phyloP scores from a whole-genome alignment of 2,113 vertebrate genomes.

The Mirounga angustirostris region DNA sequence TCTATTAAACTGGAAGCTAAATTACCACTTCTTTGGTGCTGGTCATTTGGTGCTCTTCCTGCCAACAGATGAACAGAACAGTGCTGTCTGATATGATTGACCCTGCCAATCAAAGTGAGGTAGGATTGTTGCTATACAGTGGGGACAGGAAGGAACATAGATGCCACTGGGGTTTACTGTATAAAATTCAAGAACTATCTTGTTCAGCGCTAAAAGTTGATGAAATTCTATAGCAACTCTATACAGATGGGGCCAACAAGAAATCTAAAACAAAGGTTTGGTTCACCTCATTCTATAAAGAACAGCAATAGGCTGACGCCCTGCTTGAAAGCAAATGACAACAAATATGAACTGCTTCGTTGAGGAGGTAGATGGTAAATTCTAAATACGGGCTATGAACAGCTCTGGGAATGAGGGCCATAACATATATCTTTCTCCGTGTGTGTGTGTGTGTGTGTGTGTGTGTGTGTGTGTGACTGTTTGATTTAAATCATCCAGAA shows the following conservation, averaged over 20 bases:
- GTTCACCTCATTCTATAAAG: neutral
- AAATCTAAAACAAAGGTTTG: neutral
- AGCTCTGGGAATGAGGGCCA: neutral
- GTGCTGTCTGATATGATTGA: neutral
- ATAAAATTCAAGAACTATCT: neutral
- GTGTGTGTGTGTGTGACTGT: neutral
- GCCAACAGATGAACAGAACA: neutral
- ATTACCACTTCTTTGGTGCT: neutral
- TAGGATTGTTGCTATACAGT: neutral
- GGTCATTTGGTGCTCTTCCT: neutral
- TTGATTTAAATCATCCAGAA: constrained; percentile 20
- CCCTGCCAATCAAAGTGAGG: neutral
- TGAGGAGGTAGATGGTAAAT: neutral
- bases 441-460: neutral
- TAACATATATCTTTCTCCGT: neutral
- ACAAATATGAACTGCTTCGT: neutral
- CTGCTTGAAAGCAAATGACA: neutral
- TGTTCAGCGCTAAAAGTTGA: neutral
- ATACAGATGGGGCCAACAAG: neutral
- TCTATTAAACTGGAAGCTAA: neutral
- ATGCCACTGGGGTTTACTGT: neutral
- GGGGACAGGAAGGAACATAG: neutral
- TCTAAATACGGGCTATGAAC: neutral
- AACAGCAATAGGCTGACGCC: neutral
- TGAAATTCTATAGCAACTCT: neutral